A percentile compares a stretch with the other conserved stretches of the same genome.
Conservation (phyloP, 2,888 invertebrate species). For the Chrysina gloriosa region DNA sequence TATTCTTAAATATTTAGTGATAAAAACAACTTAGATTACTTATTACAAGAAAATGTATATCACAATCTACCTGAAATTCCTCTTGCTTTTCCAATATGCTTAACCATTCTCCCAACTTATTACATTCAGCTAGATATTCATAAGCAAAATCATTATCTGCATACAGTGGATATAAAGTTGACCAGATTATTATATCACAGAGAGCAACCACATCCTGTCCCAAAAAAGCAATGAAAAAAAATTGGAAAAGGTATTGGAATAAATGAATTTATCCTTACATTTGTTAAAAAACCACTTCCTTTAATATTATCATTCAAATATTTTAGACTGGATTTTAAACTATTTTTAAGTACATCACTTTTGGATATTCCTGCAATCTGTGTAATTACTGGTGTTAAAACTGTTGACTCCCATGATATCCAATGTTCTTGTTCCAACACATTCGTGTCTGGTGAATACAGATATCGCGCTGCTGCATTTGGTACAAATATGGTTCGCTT, state of each 20-base stretch:
- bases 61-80: conserved; percentile 71
- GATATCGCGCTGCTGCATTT: conserved; percentile 76
- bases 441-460: conserved; percentile 68
- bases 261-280: conserved; percentile 25
- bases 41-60: conserved; percentile 2
- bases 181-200: conserved; percentile 81
- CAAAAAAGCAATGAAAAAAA: conserved; percentile 45
- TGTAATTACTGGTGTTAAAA: conserved; percentile 70
- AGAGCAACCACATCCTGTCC: conserved; percentile 73
- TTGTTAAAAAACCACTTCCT: conserved; percentile 35
- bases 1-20: too few species aligned
- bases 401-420: conserved; percentile 75
- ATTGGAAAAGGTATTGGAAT: neutral
- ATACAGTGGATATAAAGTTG: conserved; percentile 75
- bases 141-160: conserved; percentile 70
- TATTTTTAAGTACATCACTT: conserved; percentile 69
- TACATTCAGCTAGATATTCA: conserved; percentile 69
- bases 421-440: conserved; percentile 66
- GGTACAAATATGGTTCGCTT: conserved; percentile 76
- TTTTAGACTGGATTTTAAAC: conserved; percentile 69
- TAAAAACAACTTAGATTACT: too few species aligned
- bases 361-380: conserved; percentile 67
- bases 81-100: conserved; percentile 68
- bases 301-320: conserved; percentile 67
- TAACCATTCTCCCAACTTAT: conserved; percentile 73